Evolutionary conservation across 2,113 vertebrate species (phyloP), one percentile per base, ranked within the genome.

Genomic region (Dasypus novemcinctus): DNA sequence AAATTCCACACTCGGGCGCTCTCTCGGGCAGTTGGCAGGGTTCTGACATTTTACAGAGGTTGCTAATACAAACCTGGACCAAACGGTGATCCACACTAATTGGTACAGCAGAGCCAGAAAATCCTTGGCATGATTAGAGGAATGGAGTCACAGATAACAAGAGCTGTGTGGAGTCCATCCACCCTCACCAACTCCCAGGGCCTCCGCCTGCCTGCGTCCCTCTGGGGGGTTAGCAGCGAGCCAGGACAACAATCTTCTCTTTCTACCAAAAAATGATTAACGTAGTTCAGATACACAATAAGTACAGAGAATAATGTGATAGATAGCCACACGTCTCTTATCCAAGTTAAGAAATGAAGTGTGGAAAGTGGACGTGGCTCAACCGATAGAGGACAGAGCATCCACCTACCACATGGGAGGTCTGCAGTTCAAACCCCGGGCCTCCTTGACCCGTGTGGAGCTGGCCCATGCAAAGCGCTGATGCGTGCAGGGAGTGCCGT

Each of bases 41-140:
- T 81, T 85, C 90, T 81, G 81, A 95, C 95, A 74, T 81, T 93
- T 92, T 69, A 49, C 81, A 36, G 33, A 95, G 95, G 88, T 78
- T 72, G 52, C 61, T 74, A 78, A 69, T 52, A 15, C 1, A 7
- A 92, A 90, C 72, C 88, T 74, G 81, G 91, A 72, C 85, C 85
- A 52, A 74, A 74, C 13, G 90, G 90, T 52, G 76, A 82, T 82
- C 81, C 8, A 2, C 20, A 14, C 82, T 95, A 96, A 97, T 59
- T 91, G 91, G 95, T 85, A 69, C 69, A 94, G 90, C 85, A 87
- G 54, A 41, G 43, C 84, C 17, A 43, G 93, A 74, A 96, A 92
- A 54, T 49, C 41, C 71, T 82, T 38, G 72, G 87, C 85, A 69
- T 68, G 23, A 66, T 84, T 63, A 74, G 66, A 63, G n/a, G 49